Evolutionary conservation across 2,888 invertebrate genomes (phyloP).

Genomic region (Julus scanicus): DNA sequence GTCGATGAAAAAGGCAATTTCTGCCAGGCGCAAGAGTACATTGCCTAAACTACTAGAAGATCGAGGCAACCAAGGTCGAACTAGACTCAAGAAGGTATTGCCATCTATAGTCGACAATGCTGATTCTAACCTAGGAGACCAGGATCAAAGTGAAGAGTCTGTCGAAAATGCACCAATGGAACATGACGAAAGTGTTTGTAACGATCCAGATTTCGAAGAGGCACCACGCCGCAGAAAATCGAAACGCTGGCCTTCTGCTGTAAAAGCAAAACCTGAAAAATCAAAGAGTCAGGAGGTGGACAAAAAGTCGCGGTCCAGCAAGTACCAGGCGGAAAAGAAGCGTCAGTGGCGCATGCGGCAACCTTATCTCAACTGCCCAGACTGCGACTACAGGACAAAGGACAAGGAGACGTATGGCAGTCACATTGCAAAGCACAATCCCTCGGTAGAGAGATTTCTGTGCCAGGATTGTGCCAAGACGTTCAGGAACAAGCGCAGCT

Average conservation of each 20-base stretch:
- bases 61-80: background rate
- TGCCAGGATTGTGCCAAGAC: slow-evolving; percentile 38
- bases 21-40: background rate
- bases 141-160: background rate
- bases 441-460: background rate
- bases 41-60: background rate
- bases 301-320: background rate
- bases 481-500: slow-evolving; percentile 46
- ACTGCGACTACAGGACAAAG: slow-evolving; percentile 48
- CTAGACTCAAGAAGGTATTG: background rate
- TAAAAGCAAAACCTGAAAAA: background rate
- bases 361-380: slow-evolving; percentile 17
- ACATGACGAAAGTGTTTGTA: background rate
- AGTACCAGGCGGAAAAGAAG: slow-evolving; percentile 24
- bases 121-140: background rate
- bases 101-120: background rate
- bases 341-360: slow-evolving; percentile 8
- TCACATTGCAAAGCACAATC: slow-evolving; percentile 5
- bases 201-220: slow-evolving; percentile 28
- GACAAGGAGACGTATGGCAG: slow-evolving; percentile 45
- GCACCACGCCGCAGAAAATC: background rate
- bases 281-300: background rate
- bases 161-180: background rate
- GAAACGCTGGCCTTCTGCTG: background rate
- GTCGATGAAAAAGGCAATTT: background rate